Evolutionary conservation across 2,888 invertebrate species (phyloP).

Genomic region (Hypercompe scribonia): DNA sequence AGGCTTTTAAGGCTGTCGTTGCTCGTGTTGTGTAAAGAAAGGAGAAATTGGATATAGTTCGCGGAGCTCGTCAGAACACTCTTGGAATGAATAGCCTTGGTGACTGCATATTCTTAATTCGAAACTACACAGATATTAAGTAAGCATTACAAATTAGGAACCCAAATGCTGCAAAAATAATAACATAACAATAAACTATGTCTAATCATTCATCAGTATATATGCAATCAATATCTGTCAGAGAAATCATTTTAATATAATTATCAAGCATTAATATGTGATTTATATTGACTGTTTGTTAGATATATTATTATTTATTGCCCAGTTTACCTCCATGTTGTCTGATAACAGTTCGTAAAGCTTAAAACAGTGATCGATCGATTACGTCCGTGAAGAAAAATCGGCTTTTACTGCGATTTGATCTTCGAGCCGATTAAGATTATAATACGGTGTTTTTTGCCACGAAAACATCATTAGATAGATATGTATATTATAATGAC

Average conservation of each 20-base stretch:
- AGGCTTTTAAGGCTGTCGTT: too few relatives aligned
- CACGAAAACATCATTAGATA: neutral
- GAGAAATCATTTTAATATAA: slow-evolving; percentile 63
- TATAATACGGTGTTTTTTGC: neutral
- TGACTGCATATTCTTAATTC: too few relatives aligned
- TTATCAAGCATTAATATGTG: slow-evolving; percentile 71
- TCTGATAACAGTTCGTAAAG: slow-evolving; percentile 53
- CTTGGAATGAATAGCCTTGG: too few relatives aligned
- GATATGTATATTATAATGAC: neutral
- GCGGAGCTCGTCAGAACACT: too few relatives aligned
- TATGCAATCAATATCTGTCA: slow-evolving; percentile 70
- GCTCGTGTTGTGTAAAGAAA: too few relatives aligned
- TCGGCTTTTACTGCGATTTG: slow-evolving; percentile 15
- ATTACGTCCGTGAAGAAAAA: slow-evolving; percentile 27
- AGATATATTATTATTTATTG: slow-evolving; percentile 59
- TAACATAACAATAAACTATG: slow-evolving; percentile 41
- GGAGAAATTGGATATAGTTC: too few relatives aligned
- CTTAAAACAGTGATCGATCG: slow-evolving; percentile 57
- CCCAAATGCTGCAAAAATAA: slow-evolving; percentile 17
- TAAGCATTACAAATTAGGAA: neutral
- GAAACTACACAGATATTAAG: too few relatives aligned
- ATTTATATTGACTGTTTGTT: slow-evolving; percentile 66
- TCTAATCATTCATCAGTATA: slow-evolving; percentile 48
- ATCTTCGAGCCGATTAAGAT: neutral
- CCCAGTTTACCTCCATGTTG: slow-evolving; percentile 46